Conservation (phyloP, 2,113 vertebrate species). For the Notiomystis cincta region DNA sequence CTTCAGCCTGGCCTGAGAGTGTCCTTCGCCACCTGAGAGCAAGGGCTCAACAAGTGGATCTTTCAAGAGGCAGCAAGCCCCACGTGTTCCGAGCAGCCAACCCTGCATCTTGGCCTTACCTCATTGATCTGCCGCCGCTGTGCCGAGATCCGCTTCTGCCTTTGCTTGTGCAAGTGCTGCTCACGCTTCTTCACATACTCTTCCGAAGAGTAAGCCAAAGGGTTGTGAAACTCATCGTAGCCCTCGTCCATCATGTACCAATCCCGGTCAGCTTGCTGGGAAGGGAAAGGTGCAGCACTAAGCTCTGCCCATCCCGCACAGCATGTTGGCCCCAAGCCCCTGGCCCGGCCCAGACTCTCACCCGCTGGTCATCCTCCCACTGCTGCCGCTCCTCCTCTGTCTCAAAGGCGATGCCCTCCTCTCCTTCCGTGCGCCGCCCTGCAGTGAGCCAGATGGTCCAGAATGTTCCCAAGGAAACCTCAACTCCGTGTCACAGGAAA, state of each 20-base stretch:
- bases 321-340: background rate
- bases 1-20: background rate
- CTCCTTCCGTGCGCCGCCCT: constrained; percentile 82
- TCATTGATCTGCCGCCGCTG: constrained; percentile 97
- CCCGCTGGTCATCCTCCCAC: constrained; percentile 96
- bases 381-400: constrained; percentile 88
- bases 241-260: constrained; percentile 99
- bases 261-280: constrained; percentile 95
- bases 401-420: constrained; percentile 88
- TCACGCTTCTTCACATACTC: constrained; percentile 94
- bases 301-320: background rate
- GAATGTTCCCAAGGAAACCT: background rate
- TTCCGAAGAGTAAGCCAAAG: constrained; percentile 89
- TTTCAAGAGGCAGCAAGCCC: background rate
- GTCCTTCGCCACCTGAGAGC: background rate
- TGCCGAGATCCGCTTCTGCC: constrained; percentile 94
- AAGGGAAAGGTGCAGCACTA: background rate
- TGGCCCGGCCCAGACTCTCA: background rate
- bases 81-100: rapidly evolving
- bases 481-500: background rate
- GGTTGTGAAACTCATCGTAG: constrained; percentile 95
- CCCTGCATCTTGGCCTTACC: constrained; percentile 41
- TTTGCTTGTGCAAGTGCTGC: constrained; percentile 95
- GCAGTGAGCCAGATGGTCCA: background rate
- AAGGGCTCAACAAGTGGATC: background rate